A percentile compares a stretch with the other conserved stretches of the same genome.
Evolutionary conservation across 2,113 vertebrate species (phyloP).

Genomic region (Mandrillus leucophaeus): DNA sequence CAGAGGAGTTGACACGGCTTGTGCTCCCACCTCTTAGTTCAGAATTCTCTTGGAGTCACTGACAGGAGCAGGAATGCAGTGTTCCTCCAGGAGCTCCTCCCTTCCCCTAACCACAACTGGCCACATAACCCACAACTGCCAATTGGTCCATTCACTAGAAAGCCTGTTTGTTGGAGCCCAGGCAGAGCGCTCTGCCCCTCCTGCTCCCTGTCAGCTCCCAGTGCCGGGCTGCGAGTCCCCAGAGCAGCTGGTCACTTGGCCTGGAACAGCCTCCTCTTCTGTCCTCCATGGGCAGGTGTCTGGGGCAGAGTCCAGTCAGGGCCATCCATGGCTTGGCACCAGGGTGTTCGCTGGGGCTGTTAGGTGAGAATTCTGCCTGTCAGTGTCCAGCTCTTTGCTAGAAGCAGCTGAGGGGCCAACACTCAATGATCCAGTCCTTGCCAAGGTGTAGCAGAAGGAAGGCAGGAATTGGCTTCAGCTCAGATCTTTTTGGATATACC

Average conservation of each 20-base stretch:
- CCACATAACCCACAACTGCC: background rate
- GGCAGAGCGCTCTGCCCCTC: background rate
- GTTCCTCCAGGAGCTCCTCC: background rate
- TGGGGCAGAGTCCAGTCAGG: slow-evolving; percentile 1
- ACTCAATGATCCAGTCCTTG: too few relatives aligned
- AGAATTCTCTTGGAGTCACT: background rate
- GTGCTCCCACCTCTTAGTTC: background rate
- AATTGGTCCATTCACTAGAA: slow-evolving; percentile 28
- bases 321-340: background rate
- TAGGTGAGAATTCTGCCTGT: background rate
- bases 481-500: background rate
- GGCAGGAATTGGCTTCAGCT: background rate
- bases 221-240: background rate
- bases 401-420: background rate
- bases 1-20: background rate
- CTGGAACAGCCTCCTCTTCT: background rate
- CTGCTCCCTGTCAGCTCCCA: background rate
- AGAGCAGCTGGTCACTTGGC: background rate
- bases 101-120: slow-evolving; percentile 27
- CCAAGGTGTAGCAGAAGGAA: background rate
- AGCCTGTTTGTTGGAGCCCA: background rate
- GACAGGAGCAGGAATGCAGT: background rate
- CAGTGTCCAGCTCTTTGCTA: background rate
- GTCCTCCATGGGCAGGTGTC: background rate
- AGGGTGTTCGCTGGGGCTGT: background rate